phyloP scores from a whole-genome alignment of 2,797 vertebrate genomes.

The Alcedo quadribrachys region DNA sequence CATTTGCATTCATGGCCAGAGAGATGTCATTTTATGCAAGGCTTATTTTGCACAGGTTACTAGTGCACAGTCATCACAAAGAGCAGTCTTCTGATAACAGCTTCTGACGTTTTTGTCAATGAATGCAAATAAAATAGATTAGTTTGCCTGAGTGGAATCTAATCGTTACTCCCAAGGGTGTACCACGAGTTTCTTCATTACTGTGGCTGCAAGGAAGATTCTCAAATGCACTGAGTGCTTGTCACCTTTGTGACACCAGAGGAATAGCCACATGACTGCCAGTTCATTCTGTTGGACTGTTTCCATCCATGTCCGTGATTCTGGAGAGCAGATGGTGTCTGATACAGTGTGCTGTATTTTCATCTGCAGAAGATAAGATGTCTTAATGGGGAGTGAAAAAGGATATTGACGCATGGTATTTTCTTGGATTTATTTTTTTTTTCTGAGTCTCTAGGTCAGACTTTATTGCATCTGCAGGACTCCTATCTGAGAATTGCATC shows the following conservation, averaged over 20 bases:
- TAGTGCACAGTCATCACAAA: constrained; percentile 32
- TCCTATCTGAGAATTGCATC: not conserved
- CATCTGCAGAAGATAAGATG: not conserved
- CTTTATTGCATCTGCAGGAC: not conserved
- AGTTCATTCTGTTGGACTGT: not conserved
- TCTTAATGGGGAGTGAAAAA: not conserved
- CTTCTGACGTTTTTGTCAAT: constrained; percentile 44
- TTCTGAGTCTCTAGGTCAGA: not conserved
- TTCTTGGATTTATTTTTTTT: not conserved
- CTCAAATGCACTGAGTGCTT: not conserved
- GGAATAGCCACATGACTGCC: not conserved
- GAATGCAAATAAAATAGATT: constrained; percentile 44
- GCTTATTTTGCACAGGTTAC: constrained; percentile 3
- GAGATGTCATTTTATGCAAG: not conserved
- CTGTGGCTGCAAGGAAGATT: not conserved
- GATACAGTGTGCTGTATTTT: not conserved
- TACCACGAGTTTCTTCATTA: not conserved
- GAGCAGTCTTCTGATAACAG: constrained; percentile 5
- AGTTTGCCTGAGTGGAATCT: constrained; percentile 38
- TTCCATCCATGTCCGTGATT: not conserved
- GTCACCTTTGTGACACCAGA: not conserved
- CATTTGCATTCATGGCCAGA: not conserved
- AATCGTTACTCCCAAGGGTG: not conserved
- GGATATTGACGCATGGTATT: not conserved
- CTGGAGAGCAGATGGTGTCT: not conserved